Evolutionary conservation across 2,888 invertebrate species (phyloP).

Genomic region (Scaptomyza polygonia): DNA sequence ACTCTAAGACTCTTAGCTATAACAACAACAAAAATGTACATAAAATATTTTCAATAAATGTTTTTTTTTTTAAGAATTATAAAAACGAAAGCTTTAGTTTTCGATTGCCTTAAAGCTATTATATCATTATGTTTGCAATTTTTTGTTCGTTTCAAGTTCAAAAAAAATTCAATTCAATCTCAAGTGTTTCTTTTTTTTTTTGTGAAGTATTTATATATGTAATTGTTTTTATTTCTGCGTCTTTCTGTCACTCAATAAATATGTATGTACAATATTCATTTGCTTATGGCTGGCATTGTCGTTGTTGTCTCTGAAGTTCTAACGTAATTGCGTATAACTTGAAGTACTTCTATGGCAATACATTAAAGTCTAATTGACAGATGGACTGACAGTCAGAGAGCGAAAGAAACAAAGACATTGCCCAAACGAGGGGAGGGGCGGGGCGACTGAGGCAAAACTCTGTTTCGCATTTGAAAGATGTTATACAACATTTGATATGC

Average conservation of each 20-base stretch:
- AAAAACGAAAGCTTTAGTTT: neutral
- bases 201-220: slow-evolving; percentile 17
- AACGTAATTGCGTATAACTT: slow-evolving; percentile 75
- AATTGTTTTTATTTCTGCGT: slow-evolving; percentile 20
- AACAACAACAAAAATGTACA: no score
- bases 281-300: slow-evolving; percentile 25
- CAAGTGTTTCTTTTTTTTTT: neutral
- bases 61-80: neutral
- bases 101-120: slow-evolving; percentile 17
- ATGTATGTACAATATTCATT: no score
- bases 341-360: slow-evolving; percentile 74
- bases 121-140: slow-evolving; percentile 1
- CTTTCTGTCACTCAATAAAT: slow-evolving; percentile 52
- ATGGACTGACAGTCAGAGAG: slow-evolving; percentile 57
- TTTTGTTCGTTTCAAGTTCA: slow-evolving; percentile 21
- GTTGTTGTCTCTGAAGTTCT: slow-evolving; percentile 30
- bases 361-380: slow-evolving; percentile 79
- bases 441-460: no score
- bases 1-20: neutral
- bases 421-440: neutral
- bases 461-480: slow-evolving; percentile 4
- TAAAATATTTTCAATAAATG: no score
- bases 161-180: slow-evolving; percentile 27
- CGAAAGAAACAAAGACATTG: slow-evolving; percentile 6
- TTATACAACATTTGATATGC: neutral